phyloP scores from a whole-genome alignment of 1,140 invertebrate genomes.

The Potamilus streckersoni region DNA sequence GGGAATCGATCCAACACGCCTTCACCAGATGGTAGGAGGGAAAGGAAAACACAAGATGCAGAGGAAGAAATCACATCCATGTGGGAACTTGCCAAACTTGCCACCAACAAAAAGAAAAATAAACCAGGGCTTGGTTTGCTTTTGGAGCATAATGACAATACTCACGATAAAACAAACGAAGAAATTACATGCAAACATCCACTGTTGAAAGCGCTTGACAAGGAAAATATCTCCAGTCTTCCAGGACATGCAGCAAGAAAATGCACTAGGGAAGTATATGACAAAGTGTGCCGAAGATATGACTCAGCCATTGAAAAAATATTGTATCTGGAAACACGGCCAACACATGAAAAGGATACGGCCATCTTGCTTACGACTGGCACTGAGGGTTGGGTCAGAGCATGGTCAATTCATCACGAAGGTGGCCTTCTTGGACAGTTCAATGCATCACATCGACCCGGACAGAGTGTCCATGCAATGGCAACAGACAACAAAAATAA shows the following conservation, averaged over 20 bases:
- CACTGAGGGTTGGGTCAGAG: slow-evolving; percentile 63
- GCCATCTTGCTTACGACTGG: slow-evolving; percentile 58
- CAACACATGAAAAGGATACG: slow-evolving; percentile 48
- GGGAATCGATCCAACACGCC: neutral
- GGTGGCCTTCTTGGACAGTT: slow-evolving; percentile 61
- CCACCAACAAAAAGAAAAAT: slow-evolving; percentile 14
- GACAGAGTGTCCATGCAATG: slow-evolving; percentile 52
- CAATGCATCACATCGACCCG: slow-evolving; percentile 69
- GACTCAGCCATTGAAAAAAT: slow-evolving; percentile 62
- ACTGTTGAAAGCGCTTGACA: slow-evolving; percentile 26
- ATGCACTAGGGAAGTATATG: slow-evolving; percentile 49
- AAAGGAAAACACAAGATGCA: neutral
- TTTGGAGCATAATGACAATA: neutral
- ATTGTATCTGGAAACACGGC: slow-evolving; percentile 55
- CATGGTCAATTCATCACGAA: slow-evolving; percentile 62
- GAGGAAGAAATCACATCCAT: neutral
- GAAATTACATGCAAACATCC: slow-evolving; percentile 29
- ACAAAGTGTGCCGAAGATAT: slow-evolving; percentile 61
- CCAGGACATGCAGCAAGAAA: neutral
- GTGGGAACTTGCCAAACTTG: neutral
- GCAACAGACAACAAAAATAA: slow-evolving; percentile 49
- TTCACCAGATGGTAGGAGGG: neutral
- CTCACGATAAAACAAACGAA: neutral
- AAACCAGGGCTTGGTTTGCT: slow-evolving; percentile 1
- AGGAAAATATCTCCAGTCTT: neutral